Evolutionary conservation across 2,797 vertebrate genomes (phyloP).

Genomic region (Lepidocolaptes lacrymiger): DNA sequence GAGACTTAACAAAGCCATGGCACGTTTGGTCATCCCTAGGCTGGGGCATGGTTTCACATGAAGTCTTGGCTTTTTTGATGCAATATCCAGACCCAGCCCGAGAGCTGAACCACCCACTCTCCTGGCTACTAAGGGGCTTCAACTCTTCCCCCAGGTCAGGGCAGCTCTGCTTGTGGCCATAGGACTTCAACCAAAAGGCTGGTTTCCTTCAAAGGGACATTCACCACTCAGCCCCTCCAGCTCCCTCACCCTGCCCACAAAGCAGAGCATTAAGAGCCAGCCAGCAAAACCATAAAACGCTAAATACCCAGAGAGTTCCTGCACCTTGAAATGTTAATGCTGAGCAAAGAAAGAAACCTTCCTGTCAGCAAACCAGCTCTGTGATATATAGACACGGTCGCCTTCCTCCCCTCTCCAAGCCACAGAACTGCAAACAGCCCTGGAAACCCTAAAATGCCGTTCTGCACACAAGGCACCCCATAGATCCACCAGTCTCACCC

Average conservation of each 20-base stretch:
- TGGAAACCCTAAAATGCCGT: background rate
- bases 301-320: constrained; percentile 48
- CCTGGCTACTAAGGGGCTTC: background rate
- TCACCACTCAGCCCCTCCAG: background rate
- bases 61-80: background rate
- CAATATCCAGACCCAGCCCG: accelerated
- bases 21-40: accelerated
- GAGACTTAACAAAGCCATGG: accelerated
- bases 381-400: background rate
- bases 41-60: accelerated
- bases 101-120: background rate
- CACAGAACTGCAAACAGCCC: constrained; percentile 24
- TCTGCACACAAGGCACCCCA: constrained; percentile 7
- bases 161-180: accelerated
- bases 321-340: constrained; percentile 60
- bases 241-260: background rate
- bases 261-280: constrained; percentile 24
- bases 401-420: background rate
- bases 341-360: constrained; percentile 5
- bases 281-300: constrained; percentile 43
- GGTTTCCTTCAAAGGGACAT: background rate
- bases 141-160: background rate
- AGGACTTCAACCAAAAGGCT: background rate
- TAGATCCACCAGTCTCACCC: background rate
- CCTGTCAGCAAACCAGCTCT: background rate